These are phyloP conservation scores for Sebastes taczanowskii DNA, from an alignment of 2,797 vertebrate species.

Conservation along the genomic window DNA sequence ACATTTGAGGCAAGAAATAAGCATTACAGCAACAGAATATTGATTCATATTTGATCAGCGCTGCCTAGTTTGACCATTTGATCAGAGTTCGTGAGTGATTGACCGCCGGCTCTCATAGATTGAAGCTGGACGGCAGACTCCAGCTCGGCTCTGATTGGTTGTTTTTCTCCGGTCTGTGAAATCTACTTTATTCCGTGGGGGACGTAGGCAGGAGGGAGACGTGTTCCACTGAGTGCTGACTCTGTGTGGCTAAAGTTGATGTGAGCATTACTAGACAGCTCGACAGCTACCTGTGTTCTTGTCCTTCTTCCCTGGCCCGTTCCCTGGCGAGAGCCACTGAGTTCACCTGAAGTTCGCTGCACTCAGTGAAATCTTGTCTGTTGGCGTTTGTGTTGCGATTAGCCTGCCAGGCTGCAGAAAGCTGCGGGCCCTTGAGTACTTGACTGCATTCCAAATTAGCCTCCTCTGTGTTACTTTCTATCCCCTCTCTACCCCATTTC, in stretches of 20 bases:
- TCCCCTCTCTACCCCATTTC: slow-evolving; percentile 1
- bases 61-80: too few species aligned
- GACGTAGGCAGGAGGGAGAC: background rate
- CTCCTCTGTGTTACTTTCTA: slow-evolving; percentile 17
- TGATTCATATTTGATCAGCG: too few species aligned
- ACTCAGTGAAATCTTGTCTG: slow-evolving; percentile 52
- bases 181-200: background rate
- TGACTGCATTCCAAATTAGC: slow-evolving; percentile 59
- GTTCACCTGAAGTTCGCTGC: slow-evolving; percentile 60
- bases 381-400: slow-evolving; percentile 42
- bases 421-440: slow-evolving; percentile 40
- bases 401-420: slow-evolving; percentile 51
- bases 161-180: too few species aligned
- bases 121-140: too few species aligned
- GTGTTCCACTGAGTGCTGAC: slow-evolving; percentile 8
- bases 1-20: too few species aligned
- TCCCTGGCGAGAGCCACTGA: slow-evolving; percentile 20
- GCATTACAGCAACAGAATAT: too few species aligned
- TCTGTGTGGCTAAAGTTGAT: slow-evolving; percentile 22
- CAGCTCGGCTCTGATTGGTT: too few species aligned
- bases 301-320: slow-evolving; percentile 1
- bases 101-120: too few species aligned
- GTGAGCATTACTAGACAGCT: slow-evolving; percentile 31
- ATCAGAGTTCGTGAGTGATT: too few species aligned
- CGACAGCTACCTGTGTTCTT: slow-evolving; percentile 23